These are phyloP conservation scores for Beris chalybata DNA, from an alignment of 2,888 invertebrate genomes.

Conservation along the genomic window DNA sequence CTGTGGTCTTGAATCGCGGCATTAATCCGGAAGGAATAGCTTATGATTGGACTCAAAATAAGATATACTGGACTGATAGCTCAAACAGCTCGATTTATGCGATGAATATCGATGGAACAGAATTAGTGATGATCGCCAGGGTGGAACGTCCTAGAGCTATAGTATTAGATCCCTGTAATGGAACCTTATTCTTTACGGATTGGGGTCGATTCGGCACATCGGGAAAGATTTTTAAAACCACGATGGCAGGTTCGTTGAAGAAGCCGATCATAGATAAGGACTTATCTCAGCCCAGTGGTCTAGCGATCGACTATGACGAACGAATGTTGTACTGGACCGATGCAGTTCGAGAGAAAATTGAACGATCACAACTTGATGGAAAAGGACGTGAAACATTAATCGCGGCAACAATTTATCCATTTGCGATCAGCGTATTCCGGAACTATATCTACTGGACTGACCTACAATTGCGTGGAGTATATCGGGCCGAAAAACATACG, in stretches of 20 bases:
- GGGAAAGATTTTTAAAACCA: conserved; percentile 91
- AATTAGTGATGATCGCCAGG: conserved; percentile 87
- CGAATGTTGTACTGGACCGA: conserved; percentile 96
- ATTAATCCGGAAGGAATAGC: conserved; percentile 93
- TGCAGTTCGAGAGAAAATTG: conserved; percentile 93
- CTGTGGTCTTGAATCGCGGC: conserved; percentile 72
- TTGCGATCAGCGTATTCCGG: conserved; percentile 87
- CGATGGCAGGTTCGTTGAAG: conserved; percentile 94
- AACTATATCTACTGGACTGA: conserved; percentile 97
- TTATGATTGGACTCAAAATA: conserved; percentile 97
- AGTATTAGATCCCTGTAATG: conserved; percentile 95
- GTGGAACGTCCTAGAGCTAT: conserved; percentile 94
- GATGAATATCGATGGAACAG: conserved; percentile 86
- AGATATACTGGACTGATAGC: conserved; percentile 97
- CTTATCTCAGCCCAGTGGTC: conserved; percentile 91
- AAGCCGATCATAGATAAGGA: conserved; percentile 86
- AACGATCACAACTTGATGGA: conserved; percentile 87
- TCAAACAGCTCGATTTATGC: conserved; percentile 93
- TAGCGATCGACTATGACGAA: conserved; percentile 95
- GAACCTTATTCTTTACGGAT: conserved; percentile 92
- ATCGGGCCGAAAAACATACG: conserved; percentile 95
- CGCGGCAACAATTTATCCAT: conserved; percentile 91
- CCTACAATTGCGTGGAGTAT: conserved; percentile 88
- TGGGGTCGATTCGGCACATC: conserved; percentile 93
- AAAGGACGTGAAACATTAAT: conserved; percentile 80